Evolutionary conservation across 1,140 invertebrate species (phyloP).

Genomic region (Ylistrum balloti): DNA sequence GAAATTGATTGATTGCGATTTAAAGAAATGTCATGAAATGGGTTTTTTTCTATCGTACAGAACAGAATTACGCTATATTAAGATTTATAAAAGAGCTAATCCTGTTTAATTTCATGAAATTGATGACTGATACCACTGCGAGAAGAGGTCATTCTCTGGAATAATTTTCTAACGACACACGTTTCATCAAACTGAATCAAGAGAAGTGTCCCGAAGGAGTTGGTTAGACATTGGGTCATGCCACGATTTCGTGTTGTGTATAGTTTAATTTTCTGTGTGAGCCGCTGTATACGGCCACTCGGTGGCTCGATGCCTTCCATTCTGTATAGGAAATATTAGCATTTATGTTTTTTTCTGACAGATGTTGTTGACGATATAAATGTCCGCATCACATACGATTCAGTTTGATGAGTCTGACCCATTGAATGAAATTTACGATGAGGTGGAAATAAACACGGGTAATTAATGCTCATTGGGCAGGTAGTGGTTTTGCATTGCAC

Average conservation of each 20-base stretch:
- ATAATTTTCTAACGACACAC: not conserved
- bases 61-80: slow-evolving; percentile 34
- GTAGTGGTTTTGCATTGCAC: not conserved
- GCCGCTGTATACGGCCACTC: not conserved
- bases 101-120: slow-evolving; percentile 27
- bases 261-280: not conserved
- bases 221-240: not conserved
- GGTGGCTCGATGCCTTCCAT: no score
- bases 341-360: slow-evolving; percentile 29
- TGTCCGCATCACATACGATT: slow-evolving; percentile 32
- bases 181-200: not conserved
- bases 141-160: not conserved
- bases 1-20: slow-evolving; percentile 39
- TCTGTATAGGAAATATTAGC: not conserved
- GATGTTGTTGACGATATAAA: slow-evolving; percentile 18
- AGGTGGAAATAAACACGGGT: slow-evolving; percentile 22
- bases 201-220: not conserved
- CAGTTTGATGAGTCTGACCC: slow-evolving; percentile 32
- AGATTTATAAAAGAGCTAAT: slow-evolving; percentile 27
- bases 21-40: not conserved
- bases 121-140: not conserved
- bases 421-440: slow-evolving; percentile 27
- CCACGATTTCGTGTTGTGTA: slow-evolving; percentile 14
- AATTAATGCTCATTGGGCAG: slow-evolving; percentile 31
- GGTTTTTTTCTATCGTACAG: not conserved